A percentile compares a stretch with the other conserved stretches of the same genome.
These are phyloP conservation scores for Zygothrica quintamaculata DNA, from an alignment of 2,888 invertebrate species.

Conservation along the genomic window DNA sequence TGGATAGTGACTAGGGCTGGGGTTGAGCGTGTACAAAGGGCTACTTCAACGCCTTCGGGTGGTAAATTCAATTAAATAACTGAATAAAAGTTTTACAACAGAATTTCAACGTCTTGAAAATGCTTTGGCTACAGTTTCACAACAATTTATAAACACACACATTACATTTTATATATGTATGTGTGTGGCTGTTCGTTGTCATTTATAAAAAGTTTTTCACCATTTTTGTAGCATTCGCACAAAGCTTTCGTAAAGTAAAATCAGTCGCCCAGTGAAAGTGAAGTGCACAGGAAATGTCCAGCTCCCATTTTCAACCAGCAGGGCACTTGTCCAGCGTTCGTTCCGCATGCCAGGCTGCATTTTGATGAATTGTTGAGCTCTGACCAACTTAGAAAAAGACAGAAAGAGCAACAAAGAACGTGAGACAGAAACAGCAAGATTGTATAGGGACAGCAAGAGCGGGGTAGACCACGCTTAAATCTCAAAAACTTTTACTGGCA, in stretches of 20 bases:
- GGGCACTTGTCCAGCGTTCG: not conserved
- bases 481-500: constrained; percentile 46
- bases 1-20: not conserved
- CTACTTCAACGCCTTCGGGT: constrained; percentile 67
- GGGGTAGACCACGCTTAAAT: constrained; percentile 53
- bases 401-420: no score
- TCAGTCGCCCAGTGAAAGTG: constrained; percentile 33
- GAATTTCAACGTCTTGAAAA: constrained; percentile 71
- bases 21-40: not conserved
- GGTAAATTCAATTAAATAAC: constrained; percentile 78
- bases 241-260: constrained; percentile 36
- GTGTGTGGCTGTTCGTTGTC: constrained; percentile 26
- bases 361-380: constrained; percentile 69
- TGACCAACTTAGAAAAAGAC: constrained; percentile 28
- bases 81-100: constrained; percentile 66
- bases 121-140: constrained; percentile 74
- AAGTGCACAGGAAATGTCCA: constrained; percentile 10
- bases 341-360: constrained; percentile 5
- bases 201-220: constrained; percentile 57
- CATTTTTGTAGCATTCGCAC: constrained; percentile 47
- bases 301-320: not conserved
- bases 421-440: no score
- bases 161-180: not conserved
- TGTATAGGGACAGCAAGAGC: no score
- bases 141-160: constrained; percentile 67